A percentile compares a stretch with the other conserved stretches of the same genome.
phyloP scores from a whole-genome alignment of 2,797 vertebrate species.

The Fistularia commersonii region DNA sequence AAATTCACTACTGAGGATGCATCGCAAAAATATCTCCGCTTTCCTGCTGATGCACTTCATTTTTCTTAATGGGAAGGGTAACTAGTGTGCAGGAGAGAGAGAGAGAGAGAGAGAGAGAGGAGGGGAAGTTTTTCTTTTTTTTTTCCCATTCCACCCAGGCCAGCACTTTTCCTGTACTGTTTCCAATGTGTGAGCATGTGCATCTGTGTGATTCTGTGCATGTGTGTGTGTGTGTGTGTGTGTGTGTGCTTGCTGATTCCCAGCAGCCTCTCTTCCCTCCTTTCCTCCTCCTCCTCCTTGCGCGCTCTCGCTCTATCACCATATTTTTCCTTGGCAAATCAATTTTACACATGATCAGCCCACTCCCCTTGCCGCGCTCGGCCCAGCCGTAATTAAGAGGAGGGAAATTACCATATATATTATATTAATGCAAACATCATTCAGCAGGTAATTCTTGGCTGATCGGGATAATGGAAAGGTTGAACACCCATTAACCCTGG shows the following conservation, averaged over 20 bases:
- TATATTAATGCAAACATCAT: conserved; percentile 99
- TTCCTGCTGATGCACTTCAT: conserved; percentile 78
- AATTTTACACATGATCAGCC: conserved; percentile 99
- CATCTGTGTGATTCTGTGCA: conserved; percentile 34
- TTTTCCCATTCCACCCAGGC: conserved; percentile 59
- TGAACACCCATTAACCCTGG: conserved; percentile 99
- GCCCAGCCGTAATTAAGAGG: conserved; percentile 99
- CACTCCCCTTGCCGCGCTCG: conserved; percentile 96
- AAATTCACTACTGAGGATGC: conserved; percentile 68
- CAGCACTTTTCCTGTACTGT: conserved; percentile 82
- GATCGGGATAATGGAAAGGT: conserved; percentile 99
- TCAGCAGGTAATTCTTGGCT: conserved; percentile 99
- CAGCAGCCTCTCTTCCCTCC: conserved; percentile 71
- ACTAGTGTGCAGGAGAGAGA: conserved; percentile 59
- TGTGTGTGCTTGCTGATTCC: conserved; percentile 75
- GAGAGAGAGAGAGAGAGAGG: too few species aligned
- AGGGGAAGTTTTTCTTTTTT: conserved; percentile 40
- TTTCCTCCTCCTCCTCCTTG: conserved; percentile 74
- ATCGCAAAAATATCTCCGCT: conserved; percentile 61
- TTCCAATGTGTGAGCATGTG: conserved; percentile 35
- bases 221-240: conserved; percentile 30
- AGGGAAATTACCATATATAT: conserved; percentile 99
- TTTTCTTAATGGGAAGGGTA: conserved; percentile 76
- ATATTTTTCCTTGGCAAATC: conserved; percentile 99
- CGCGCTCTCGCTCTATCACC: conserved; percentile 87